These are phyloP conservation scores for Girardinichthys multiradiatus DNA, from an alignment of 2,113 vertebrate genomes.

Conservation along the genomic window DNA sequence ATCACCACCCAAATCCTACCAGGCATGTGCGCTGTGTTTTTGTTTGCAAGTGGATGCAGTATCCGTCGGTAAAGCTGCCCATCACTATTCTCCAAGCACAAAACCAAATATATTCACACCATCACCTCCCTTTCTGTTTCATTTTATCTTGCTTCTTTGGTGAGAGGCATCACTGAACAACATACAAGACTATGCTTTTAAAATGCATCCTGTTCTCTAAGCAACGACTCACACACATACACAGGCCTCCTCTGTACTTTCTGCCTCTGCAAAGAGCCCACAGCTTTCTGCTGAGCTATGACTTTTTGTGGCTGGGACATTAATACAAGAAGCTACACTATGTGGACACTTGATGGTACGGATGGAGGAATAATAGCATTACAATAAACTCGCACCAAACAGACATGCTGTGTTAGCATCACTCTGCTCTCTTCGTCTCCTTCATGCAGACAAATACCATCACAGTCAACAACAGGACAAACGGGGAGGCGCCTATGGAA, in stretches of 20 bases:
- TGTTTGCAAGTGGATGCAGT: slow-evolving; percentile 35
- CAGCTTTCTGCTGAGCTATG: slow-evolving; percentile 69
- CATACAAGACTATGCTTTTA: slow-evolving; percentile 48
- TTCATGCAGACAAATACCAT: slow-evolving; percentile 48
- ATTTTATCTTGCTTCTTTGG: slow-evolving; percentile 33
- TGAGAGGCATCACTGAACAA: slow-evolving; percentile 45
- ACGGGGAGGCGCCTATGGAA: slow-evolving; percentile 70
- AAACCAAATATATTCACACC: slow-evolving; percentile 19
- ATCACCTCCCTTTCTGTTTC: slow-evolving; percentile 26
- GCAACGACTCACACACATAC: slow-evolving; percentile 27
- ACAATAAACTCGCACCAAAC: slow-evolving; percentile 57
- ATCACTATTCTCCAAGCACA: slow-evolving; percentile 20
- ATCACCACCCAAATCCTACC: slow-evolving; percentile 66
- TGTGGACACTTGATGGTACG: slow-evolving; percentile 60
- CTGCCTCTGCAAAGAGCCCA: slow-evolving; percentile 58
- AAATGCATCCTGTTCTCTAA: slow-evolving; percentile 30
- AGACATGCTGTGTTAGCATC: slow-evolving; percentile 60
- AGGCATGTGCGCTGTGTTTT: slow-evolving; percentile 37
- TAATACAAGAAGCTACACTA: slow-evolving; percentile 63
- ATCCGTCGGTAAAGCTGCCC: slow-evolving; percentile 13
- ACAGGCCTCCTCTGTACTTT: slow-evolving; percentile 50
- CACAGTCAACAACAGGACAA: slow-evolving; percentile 59
- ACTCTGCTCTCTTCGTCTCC: slow-evolving; percentile 24
- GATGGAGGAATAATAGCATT: slow-evolving; percentile 65
- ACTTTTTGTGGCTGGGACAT: slow-evolving; percentile 61